Evolutionary conservation across 2,797 vertebrate species (phyloP).

Genomic region (Lacerta agilis): DNA sequence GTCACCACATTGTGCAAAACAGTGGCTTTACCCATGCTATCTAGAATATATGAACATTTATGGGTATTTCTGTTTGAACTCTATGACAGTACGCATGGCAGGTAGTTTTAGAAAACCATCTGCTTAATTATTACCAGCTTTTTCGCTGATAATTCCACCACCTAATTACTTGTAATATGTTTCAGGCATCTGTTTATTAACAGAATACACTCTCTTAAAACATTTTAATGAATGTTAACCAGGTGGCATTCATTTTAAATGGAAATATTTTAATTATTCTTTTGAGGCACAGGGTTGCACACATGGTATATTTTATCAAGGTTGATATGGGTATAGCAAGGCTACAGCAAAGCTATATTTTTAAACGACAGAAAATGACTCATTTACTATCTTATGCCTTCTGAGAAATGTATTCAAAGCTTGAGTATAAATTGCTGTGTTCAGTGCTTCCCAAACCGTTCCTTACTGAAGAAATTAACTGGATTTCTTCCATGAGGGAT

Average conservation of each 20-base stretch:
- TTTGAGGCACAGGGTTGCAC: constrained; percentile 22
- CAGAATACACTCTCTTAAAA: constrained; percentile 45
- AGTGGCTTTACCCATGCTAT: neutral
- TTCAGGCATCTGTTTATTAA: constrained; percentile 23
- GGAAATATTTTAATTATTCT: constrained; percentile 50
- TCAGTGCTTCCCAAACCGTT: neutral
- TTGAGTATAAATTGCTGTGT: neutral
- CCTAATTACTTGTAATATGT: neutral
- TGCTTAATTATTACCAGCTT: constrained; percentile 30
- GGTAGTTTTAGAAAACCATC: constrained; percentile 6
- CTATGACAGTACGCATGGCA: neutral
- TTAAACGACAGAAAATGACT: neutral
- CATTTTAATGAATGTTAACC: constrained; percentile 35
- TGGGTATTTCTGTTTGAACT: constrained; percentile 5
- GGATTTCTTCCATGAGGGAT: neutral
- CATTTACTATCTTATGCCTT: neutral
- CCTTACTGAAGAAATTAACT: neutral
- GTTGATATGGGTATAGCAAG: constrained; percentile 8
- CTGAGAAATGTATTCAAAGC: neutral
- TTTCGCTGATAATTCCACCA: neutral
- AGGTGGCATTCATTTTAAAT: constrained; percentile 13
- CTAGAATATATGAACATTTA: neutral
- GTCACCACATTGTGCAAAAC: neutral
- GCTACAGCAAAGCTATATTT: neutral
- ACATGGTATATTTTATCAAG: constrained; percentile 39